A percentile compares a stretch with the other conserved stretches of the same genome.
Evolutionary conservation across 2,888 invertebrate genomes (phyloP).

Genomic region (Eristalis tenax): DNA sequence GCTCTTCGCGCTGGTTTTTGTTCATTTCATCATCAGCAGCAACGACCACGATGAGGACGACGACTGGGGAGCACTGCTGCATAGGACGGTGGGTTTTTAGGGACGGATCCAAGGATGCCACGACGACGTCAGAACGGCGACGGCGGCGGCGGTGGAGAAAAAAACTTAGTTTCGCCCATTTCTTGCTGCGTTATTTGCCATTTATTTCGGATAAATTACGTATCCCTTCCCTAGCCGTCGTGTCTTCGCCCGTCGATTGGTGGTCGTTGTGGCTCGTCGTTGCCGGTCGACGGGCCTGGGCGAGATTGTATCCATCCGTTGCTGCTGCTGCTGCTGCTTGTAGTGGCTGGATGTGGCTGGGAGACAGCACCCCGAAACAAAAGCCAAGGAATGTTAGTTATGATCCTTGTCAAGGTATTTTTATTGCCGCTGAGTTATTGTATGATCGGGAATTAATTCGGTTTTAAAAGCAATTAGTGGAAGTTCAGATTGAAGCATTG

Average conservation of each 20-base stretch:
- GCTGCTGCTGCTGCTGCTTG: background rate
- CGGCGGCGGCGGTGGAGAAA: too few species aligned
- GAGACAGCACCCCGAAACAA: conserved; percentile 3
- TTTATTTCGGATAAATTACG: conserved; percentile 64
- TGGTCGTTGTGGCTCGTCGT: background rate
- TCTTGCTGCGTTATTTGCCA: conserved; percentile 60
- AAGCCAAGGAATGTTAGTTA: conserved; percentile 57
- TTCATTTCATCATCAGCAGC: background rate
- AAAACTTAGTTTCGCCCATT: conserved; percentile 40
- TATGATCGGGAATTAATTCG: conserved; percentile 61
- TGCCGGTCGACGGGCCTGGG: background rate
- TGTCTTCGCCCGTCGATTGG: background rate
- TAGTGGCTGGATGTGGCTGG: background rate
- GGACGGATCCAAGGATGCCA: background rate
- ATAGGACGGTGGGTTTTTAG: background rate
- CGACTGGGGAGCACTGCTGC: background rate
- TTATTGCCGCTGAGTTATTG: conserved; percentile 62
- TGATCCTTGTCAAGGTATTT: conserved; percentile 62
- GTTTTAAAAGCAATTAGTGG: conserved; percentile 60
- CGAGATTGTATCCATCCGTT: conserved; percentile 47
- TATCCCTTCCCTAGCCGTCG: conserved; percentile 33
- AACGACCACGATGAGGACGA: background rate
- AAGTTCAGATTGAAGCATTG: conserved; percentile 40
- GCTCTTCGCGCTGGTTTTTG: background rate
- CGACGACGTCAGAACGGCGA: background rate